Evolutionary conservation across 2,797 vertebrate species (phyloP), one percentile per base, ranked within the genome.

Genomic region (Neosilurus hyrtlii): DNA sequence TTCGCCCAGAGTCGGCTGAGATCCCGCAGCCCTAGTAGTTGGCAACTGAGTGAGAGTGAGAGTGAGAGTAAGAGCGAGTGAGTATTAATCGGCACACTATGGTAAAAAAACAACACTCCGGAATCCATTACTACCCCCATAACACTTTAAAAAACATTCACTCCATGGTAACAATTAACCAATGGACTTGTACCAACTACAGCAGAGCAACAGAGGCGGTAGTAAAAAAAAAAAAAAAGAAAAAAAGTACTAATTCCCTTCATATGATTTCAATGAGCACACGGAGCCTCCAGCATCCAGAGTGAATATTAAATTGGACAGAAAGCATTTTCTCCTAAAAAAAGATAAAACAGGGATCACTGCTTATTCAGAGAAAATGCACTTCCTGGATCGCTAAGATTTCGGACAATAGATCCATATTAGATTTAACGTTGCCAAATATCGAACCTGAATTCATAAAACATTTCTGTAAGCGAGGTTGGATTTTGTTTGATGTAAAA

Each of bases 81-180:
- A 43, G 43, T 26, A 51, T 71, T 71, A 81, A 72, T 59, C 73
- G 43, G 67, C 56, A 24, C 30, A 79, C 20, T 49, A 54, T 49
- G 65, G 57, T 62, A 37, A 76, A 71, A 71, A 81, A 81, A 76
- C 35, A 62, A 68, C 43, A 80, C 56, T 52, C 75, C 10, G 1
- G 22, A 18, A 43, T n/a, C n/a, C n/a, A 74, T 61, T 51, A 82
- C 80, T 52, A 49, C 22, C 63, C 61, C 73, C 62, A 76, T 76
- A 83, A 77, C 82, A 49, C 35, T 78, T 54, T 66, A 43, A 70
- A 73, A 68, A 68, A 77, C 74, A 83, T 83, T 83, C 57, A 9
- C 51, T 70, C 63, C 82, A 83, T 77, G 65, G 65, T 30, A 76
- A 83, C 82, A 83, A 77, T 63, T 63, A 82, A 54, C 26, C 59